phyloP scores from a whole-genome alignment of 2,113 vertebrate species.

The Oncorhynchus masou region DNA sequence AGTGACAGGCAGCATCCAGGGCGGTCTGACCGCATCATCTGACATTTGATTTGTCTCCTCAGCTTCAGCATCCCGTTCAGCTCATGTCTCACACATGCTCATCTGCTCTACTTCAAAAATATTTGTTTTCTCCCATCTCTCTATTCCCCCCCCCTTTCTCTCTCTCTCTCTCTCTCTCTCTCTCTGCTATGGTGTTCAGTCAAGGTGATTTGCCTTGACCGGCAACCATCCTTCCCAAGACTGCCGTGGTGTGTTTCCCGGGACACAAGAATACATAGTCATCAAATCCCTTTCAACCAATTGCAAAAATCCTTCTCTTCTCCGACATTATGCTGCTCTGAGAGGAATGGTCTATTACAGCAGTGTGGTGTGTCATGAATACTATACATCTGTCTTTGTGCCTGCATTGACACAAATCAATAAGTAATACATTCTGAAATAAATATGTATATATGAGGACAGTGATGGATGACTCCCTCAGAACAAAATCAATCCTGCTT shows the following conservation, averaged over 20 bases:
- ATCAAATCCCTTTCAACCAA: background rate
- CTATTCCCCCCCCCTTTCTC: background rate
- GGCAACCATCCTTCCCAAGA: background rate
- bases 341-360: background rate
- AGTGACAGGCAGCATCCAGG: background rate
- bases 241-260: background rate
- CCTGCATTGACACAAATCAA: slow-evolving; percentile 42
- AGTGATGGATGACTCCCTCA: slow-evolving; percentile 50
- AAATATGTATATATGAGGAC: slow-evolving; percentile 41
- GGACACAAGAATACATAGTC: background rate
- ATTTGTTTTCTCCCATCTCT: background rate
- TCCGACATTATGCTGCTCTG: background rate
- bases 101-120: background rate
- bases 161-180: background rate
- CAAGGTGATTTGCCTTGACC: background rate
- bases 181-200: background rate
- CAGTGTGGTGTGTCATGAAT: background rate
- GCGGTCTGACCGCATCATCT: background rate
- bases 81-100: background rate
- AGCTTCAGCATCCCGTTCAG: too few species aligned
- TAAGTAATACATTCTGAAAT: slow-evolving; percentile 56
- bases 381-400: background rate
- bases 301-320: background rate
- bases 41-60: too few species aligned
- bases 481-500: slow-evolving; percentile 17